These are phyloP conservation scores for Drosophila mulleri DNA, from an alignment of 2,888 invertebrate genomes.

Conservation along the genomic window DNA sequence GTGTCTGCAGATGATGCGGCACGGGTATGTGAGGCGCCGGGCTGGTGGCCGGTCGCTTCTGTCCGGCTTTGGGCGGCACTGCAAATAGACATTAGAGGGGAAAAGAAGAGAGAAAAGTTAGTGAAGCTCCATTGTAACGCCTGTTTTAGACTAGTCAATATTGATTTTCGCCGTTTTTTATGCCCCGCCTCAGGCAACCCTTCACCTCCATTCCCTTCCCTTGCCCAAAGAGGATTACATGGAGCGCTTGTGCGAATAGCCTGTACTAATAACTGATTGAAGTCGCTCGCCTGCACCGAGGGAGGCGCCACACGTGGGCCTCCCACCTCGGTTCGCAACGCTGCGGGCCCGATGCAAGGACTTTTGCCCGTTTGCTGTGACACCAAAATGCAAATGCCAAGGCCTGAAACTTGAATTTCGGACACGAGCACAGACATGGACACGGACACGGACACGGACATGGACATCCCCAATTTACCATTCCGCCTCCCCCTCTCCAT, in stretches of 20 bases:
- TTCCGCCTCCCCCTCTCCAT: no score
- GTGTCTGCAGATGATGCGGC: constrained; percentile 84
- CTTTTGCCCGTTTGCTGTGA: not conserved
- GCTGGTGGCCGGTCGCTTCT: constrained; percentile 84
- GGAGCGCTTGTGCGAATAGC: constrained; percentile 23
- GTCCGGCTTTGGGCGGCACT: constrained; percentile 85
- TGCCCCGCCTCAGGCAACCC: no score
- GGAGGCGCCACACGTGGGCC: constrained; percentile 58
- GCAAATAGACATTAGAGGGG: constrained; percentile 42
- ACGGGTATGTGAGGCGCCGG: constrained; percentile 84
- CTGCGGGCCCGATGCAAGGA: constrained; percentile 22
- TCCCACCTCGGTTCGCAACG: constrained; percentile 66
- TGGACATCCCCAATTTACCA: not conserved
- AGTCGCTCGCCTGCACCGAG: constrained; percentile 37
- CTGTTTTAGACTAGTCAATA: not conserved
- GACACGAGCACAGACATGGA: constrained; percentile 28
- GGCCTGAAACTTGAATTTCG: constrained; percentile 65
- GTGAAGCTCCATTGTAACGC: not conserved
- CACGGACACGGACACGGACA: not conserved
- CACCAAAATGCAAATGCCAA: constrained; percentile 61
- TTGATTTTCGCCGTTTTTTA: no score
- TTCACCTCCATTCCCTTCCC: no score
- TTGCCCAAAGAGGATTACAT: not conserved
- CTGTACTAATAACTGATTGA: constrained; percentile 73
- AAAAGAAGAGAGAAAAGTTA: not conserved